Percentiles rank a stretch among this genome's conserved stretches.
These are phyloP conservation scores for Drosophila baimaii DNA, from an alignment of 1,140 invertebrate genomes.

Conservation along the genomic window DNA sequence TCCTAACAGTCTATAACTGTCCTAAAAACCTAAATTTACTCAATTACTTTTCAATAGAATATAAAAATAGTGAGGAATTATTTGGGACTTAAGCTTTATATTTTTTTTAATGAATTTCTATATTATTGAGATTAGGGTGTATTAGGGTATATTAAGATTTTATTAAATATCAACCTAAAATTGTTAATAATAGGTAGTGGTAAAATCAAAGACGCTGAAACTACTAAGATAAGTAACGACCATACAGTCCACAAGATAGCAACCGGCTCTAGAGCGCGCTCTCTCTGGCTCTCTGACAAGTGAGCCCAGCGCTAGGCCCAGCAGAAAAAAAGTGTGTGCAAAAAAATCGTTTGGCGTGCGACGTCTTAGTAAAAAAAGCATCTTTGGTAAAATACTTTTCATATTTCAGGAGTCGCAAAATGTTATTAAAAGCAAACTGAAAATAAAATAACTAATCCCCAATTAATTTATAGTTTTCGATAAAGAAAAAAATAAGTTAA, in stretches of 20 bases:
- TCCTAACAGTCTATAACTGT: not conserved
- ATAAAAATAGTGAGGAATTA: not conserved
- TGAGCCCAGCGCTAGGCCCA: too few relatives aligned
- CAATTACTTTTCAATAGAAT: conserved; percentile 2
- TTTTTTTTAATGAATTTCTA: not conserved
- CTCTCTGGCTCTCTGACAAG: too few relatives aligned
- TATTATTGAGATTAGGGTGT: not conserved
- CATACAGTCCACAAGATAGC: too few relatives aligned
- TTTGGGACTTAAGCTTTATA: not conserved
- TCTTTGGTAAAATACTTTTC: too few relatives aligned
- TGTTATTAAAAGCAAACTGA: not conserved
- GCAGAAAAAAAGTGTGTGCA: too few relatives aligned
- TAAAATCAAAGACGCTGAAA: too few relatives aligned
- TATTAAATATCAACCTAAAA: not conserved
- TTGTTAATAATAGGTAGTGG: not conserved
- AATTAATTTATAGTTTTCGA: not conserved
- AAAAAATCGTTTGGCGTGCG: too few relatives aligned
- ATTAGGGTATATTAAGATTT: not conserved
- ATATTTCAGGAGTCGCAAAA: too few relatives aligned
- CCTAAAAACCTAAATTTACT: conserved; percentile 3
- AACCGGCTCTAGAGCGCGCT: too few relatives aligned
- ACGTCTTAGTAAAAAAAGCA: too few relatives aligned
- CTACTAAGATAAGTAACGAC: too few relatives aligned
- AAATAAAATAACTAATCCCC: not conserved
- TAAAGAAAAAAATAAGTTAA: not conserved